Evolutionary conservation across 1,140 invertebrate species (phyloP), one percentile per base, ranked within the genome.

Genomic region (Steinernema khuongi): DNA sequence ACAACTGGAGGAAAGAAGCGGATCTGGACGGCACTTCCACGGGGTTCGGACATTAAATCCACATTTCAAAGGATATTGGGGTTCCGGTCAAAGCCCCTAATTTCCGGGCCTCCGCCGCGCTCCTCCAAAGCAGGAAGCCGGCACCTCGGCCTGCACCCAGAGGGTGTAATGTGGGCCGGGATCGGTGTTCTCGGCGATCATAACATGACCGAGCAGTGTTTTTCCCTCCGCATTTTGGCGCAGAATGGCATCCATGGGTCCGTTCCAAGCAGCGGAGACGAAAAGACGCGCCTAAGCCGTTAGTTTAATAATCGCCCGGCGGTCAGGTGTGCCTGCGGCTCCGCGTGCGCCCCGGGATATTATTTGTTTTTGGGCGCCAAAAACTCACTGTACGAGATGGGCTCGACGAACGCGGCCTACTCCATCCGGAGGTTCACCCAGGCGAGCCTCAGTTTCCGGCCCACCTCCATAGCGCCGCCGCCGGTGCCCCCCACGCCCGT

Each of bases 301-400:
- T 60, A 60, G 50, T 60, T 60, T 60, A 60, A 60, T 60, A 60
- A 60, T 60, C 50, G 36, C n/a, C 36, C 36, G 50, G 50, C 50
- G 50, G 50, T 60, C 50, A 60, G 50, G 50, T 60, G 50, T 60
- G 50, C 50, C 14, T 60, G 50, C 50, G 50, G 50, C 50, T 60
- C 50, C 11, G 50, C 50, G 50, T 60, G 50, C 26, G 14, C 26
- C 11, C 50, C 50, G 50, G 14, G 50, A 60, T 60, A 60, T 60
- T 60, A 60, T 11, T 60, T 60, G 50, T 60, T 60, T 60, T 60
- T 60, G 50, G 14, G 50, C 4, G 50, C 7, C 14, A 60, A 60
- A 60, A 60, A 11, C 7, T 22, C 50, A 22, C 50, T 60, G 50
- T 60, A 60, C 50, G 50, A 60, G 50, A 60, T 60, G 50, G 50